Percentiles rank a stretch among this genome's conserved stretches.
phyloP scores from a whole-genome alignment of 2,888 invertebrate genomes.

The Sarcophaga variegata region DNA sequence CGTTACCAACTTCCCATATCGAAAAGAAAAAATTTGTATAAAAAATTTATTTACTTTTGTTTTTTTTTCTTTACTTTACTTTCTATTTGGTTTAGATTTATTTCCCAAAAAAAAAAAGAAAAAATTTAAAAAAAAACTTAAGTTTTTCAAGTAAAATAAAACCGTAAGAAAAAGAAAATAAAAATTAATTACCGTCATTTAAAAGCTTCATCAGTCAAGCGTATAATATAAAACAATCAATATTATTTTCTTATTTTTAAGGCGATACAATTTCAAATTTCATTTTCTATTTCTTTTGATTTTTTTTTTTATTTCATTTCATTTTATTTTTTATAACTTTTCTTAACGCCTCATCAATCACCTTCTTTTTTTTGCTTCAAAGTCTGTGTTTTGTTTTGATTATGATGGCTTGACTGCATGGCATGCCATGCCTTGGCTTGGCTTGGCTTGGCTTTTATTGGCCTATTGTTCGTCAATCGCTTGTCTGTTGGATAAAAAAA shows the following conservation, averaged over 20 bases:
- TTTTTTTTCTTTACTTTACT: neutral
- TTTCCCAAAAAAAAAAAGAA: neutral
- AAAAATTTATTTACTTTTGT: too few relatives aligned
- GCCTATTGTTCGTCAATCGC: neutral
- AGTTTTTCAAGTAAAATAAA: too few relatives aligned
- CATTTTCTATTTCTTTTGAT: neutral
- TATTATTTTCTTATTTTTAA: conserved; percentile 7
- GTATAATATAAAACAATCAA: conserved; percentile 13
- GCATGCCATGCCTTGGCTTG: too few relatives aligned
- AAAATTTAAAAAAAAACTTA: too few relatives aligned
- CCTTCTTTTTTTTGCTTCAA: conserved; percentile 5
- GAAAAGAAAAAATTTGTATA: too few relatives aligned
- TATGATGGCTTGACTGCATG: neutral
- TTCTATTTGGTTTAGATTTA: conserved; percentile 26
- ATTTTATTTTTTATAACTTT: neutral
- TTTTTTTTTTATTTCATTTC: neutral
- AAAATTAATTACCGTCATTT: conserved; percentile 45
- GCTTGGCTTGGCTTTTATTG: neutral
- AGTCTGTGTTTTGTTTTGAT: neutral
- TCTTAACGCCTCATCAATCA: conserved; percentile 57
- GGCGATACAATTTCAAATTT: conserved; percentile 6
- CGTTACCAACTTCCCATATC: too few relatives aligned
- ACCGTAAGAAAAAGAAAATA: neutral
- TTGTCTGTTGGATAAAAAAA: too few relatives aligned
- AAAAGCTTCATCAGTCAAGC: conserved; percentile 15